Percentiles rank a stretch among this genome's conserved stretches.
These are phyloP conservation scores for Euwallacea fornicatus DNA, from an alignment of 1,140 invertebrate species.

Conservation along the genomic window DNA sequence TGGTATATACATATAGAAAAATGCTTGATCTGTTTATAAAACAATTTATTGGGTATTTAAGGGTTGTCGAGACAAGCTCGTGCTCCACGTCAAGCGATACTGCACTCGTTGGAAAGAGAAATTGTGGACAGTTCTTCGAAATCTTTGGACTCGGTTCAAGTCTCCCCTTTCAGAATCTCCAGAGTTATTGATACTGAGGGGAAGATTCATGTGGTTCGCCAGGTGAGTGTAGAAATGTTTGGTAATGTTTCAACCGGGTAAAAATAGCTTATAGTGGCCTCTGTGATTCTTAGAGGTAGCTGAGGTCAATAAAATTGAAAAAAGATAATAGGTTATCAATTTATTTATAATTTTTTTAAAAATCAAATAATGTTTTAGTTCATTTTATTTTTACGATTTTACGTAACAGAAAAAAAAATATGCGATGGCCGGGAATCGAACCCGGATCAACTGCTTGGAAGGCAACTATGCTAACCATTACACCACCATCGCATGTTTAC, in stretches of 20 bases:
- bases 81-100: slow-evolving; percentile 58
- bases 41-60: slow-evolving; percentile 7
- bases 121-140: slow-evolving; percentile 55
- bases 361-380: neutral
- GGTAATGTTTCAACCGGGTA: too few species aligned
- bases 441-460: slow-evolving; percentile 95
- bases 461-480: slow-evolving; percentile 75
- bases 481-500: slow-evolving; percentile 62
- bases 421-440: slow-evolving; percentile 93
- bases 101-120: slow-evolving; percentile 60
- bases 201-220: slow-evolving; percentile 68
- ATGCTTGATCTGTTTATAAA: neutral
- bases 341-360: too few species aligned
- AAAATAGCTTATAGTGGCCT: too few species aligned
- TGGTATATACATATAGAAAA: slow-evolving; percentile 35
- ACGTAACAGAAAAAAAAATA: slow-evolving; percentile 16
- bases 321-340: too few species aligned
- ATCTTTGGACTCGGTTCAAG: slow-evolving; percentile 61
- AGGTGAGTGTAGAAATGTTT: slow-evolving; percentile 51
- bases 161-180: slow-evolving; percentile 72
- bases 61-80: slow-evolving; percentile 59
- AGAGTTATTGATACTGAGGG: slow-evolving; percentile 73
- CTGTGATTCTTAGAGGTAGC: too few species aligned
- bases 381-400: neutral
- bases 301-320: too few species aligned